phyloP scores from a whole-genome alignment of 2,888 invertebrate genomes.

The Drosophila mimetica region DNA sequence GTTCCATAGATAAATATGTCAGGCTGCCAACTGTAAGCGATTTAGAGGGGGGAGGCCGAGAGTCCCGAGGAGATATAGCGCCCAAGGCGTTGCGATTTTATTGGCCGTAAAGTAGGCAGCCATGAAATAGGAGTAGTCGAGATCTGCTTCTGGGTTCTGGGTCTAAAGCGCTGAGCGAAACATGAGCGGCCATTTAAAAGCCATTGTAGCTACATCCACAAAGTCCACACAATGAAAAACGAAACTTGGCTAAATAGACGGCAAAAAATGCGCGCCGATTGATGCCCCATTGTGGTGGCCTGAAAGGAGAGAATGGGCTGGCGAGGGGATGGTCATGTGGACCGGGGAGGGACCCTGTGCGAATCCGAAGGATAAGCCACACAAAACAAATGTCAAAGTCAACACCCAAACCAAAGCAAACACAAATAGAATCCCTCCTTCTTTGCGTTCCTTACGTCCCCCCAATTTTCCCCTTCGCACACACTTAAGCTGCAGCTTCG shows the following conservation, averaged over 20 bases:
- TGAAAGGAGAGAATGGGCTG: neutral
- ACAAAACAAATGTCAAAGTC: slow-evolving; percentile 80
- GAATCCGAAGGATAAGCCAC: slow-evolving; percentile 72
- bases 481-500: slow-evolving; percentile 52
- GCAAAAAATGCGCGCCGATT: slow-evolving; percentile 71
- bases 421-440: slow-evolving; percentile 28
- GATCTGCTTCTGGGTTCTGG: slow-evolving; percentile 10
- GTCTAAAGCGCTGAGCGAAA: slow-evolving; percentile 16
- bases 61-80: slow-evolving; percentile 16
- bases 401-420: slow-evolving; percentile 63
- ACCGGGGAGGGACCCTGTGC: slow-evolving; percentile 12
- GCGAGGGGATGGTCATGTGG: slow-evolving; percentile 1
- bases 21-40: slow-evolving; percentile 60
- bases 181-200: slow-evolving; percentile 70
- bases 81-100: slow-evolving; percentile 74
- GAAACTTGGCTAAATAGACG: slow-evolving; percentile 75
- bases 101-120: slow-evolving; percentile 74
- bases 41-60: slow-evolving; percentile 28
- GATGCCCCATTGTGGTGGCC: slow-evolving; percentile 59
- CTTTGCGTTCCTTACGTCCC: neutral
- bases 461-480: slow-evolving; percentile 25
- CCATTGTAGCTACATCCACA: slow-evolving; percentile 63
- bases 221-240: slow-evolving; percentile 69
- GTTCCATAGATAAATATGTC: slow-evolving; percentile 72
- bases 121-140: slow-evolving; percentile 64